These are phyloP conservation scores for Mechanitis messenoides DNA, from an alignment of 2,888 invertebrate genomes.

Conservation along the genomic window DNA sequence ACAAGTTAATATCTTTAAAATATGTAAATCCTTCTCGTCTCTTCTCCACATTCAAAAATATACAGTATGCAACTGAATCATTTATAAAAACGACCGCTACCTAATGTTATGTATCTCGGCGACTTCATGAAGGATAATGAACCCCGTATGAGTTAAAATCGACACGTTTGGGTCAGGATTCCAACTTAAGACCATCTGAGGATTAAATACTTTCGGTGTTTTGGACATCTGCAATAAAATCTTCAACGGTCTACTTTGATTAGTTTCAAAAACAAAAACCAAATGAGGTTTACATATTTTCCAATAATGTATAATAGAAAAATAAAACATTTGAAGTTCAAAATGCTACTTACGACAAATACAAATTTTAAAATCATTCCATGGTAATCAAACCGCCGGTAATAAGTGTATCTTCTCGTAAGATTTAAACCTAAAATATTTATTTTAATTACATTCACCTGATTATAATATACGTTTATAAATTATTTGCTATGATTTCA, in stretches of 20 bases:
- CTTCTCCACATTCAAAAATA: no score
- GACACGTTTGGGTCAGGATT: constrained; percentile 36
- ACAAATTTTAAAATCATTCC: constrained; percentile 42
- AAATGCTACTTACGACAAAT: constrained; percentile 42
- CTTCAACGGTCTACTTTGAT: no score
- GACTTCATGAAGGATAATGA: constrained; percentile 37
- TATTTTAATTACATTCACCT: constrained; percentile 13
- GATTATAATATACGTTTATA: background rate
- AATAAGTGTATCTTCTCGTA: constrained; percentile 43
- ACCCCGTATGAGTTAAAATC: constrained; percentile 29
- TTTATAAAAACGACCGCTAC: background rate
- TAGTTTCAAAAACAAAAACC: no score
- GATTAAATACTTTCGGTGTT: constrained; percentile 5
- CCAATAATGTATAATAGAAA: no score
- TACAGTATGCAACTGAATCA: no score
- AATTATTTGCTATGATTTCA: no score
- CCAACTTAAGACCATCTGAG: constrained; percentile 1
- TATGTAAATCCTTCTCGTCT: no score
- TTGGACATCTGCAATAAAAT: constrained; percentile 13
- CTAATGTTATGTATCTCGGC: background rate
- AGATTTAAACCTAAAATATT: constrained; percentile 30
- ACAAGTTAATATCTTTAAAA: no score
- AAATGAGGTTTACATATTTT: no score
- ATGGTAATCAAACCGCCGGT: constrained; percentile 50
- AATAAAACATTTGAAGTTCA: no score